Percentiles rank a stretch among this genome's conserved stretches.
Conservation (phyloP, 2,888 invertebrate genomes). For the Marronus borbonicus region DNA sequence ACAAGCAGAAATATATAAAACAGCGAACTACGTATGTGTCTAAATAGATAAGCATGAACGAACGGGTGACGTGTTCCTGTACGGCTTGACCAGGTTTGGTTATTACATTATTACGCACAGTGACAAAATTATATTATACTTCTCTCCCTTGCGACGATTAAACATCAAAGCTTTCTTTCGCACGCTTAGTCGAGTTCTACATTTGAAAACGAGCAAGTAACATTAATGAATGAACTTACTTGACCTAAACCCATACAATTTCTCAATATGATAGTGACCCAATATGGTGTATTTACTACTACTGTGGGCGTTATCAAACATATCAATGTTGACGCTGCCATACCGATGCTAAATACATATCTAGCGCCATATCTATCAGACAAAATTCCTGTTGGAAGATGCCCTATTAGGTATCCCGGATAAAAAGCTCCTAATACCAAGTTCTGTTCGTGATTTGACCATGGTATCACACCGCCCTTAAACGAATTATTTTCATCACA, state of each 20-base stretch:
- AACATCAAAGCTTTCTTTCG: too few relatives aligned
- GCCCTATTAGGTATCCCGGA: constrained; percentile 50
- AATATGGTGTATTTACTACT: constrained; percentile 33
- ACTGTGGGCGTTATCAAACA: constrained; percentile 42
- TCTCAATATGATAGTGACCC: constrained; percentile 38
- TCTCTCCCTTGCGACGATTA: too few relatives aligned
- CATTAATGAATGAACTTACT: constrained; percentile 25
- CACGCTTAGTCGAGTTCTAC: too few relatives aligned
- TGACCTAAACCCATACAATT: constrained; percentile 50
- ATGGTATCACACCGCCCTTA: constrained; percentile 47
- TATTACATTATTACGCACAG: too few relatives aligned
- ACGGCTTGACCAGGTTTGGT: too few relatives aligned
- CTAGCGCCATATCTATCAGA: constrained; percentile 51
- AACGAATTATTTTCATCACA: neutral
- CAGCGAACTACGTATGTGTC: too few relatives aligned
- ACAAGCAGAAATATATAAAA: too few relatives aligned
- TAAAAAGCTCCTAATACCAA: constrained; percentile 49
- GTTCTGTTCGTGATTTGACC: constrained; percentile 39
- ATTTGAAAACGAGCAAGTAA: too few relatives aligned
- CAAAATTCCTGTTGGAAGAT: constrained; percentile 50
- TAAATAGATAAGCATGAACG: too few relatives aligned
- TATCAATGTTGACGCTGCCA: constrained; percentile 45
- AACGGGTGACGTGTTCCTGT: too few relatives aligned
- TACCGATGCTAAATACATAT: constrained; percentile 39
- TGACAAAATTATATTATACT: too few relatives aligned